phyloP scores from a whole-genome alignment of 1,140 invertebrate genomes.

The Doryteuthis pealeii region DNA sequence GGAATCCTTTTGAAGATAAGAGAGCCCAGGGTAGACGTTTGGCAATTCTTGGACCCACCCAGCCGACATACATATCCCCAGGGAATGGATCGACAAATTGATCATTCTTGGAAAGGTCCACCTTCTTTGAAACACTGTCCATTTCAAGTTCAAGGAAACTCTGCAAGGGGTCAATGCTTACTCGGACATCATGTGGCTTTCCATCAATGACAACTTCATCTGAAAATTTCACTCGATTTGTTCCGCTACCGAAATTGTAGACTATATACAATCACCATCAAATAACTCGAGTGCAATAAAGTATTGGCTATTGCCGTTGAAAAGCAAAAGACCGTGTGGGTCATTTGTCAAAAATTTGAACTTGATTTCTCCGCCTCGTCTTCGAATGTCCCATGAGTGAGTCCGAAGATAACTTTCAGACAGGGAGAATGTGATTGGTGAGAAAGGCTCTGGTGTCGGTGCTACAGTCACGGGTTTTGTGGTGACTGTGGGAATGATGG shows the following conservation, averaged over 20 bases:
- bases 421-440: constrained; percentile 28
- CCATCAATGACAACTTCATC: constrained; percentile 37
- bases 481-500: not conserved
- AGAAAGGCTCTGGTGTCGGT: not conserved
- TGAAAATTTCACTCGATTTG: constrained; percentile 26
- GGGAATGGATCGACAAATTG: constrained; percentile 8
- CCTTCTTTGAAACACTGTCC: constrained; percentile 23
- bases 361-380: constrained; percentile 21
- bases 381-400: not conserved
- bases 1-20: constrained; percentile 43
- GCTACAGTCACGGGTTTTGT: not conserved
- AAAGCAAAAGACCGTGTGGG: constrained; percentile 79
- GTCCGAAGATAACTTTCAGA: not conserved
- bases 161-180: constrained; percentile 7
- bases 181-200: constrained; percentile 35
- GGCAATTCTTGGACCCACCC: constrained; percentile 13
- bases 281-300: constrained; percentile 44
- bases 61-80: constrained; percentile 28
- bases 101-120: constrained; percentile 18
- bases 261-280: constrained; percentile 50
- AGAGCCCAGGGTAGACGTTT: constrained; percentile 42
- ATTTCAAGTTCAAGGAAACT: constrained; percentile 15
- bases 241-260: constrained; percentile 34
- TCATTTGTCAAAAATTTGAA: constrained; percentile 60
- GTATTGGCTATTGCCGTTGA: constrained; percentile 76